Base-by-base conservation (phyloP, 2,888 invertebrate species). In the Ptycholaimellus sp. region DNA sequence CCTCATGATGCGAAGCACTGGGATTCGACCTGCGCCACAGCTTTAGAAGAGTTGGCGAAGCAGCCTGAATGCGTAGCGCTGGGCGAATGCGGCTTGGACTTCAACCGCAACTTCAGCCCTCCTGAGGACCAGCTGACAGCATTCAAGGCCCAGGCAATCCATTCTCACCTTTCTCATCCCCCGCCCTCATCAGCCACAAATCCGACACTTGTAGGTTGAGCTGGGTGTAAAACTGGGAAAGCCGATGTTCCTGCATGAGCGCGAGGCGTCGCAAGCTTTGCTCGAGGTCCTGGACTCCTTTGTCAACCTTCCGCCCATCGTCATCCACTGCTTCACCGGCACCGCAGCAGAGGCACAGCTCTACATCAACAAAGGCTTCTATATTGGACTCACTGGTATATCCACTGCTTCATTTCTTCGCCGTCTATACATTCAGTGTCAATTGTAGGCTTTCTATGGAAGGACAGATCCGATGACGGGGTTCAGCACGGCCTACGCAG, bases 1-100 rank as follows among this genome's bases (percentile, higher is more conserved):
- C 82, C 83, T 2, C 82, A 82, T 61, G 83, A 83, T 64, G 81
- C 82, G 1, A 82, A 81, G 62, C 76, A 78, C 2, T 83, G 82
- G 81, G 68, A 70, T 30, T 63, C 65, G 4, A 64, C 64, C 6
- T 64, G 65, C 3, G 47, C 62, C 2, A 51, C 53, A 19, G 77
- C 78, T 54, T 63, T 82, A 39, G 69, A 70, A 51, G 69, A 70
- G 44, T 71, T 78, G 46, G 76, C 78, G 16, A 66, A 68, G 36
- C 79, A 78, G 53, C 72, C 73, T 3, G 81, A 83, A 64, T 83
- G 83, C 60, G 83, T 85, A 22, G 83, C 83, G 2, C 70, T 85
- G 29, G 85, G 85, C 17, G 83, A 83, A 60, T 85, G 85, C 60
- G 85, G 85, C 25, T 68, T 87, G 46, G 85, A 87, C 66, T 85